Evolutionary conservation across 2,797 vertebrate species (phyloP).

Genomic region (Acrossocheilus fasciatus): DNA sequence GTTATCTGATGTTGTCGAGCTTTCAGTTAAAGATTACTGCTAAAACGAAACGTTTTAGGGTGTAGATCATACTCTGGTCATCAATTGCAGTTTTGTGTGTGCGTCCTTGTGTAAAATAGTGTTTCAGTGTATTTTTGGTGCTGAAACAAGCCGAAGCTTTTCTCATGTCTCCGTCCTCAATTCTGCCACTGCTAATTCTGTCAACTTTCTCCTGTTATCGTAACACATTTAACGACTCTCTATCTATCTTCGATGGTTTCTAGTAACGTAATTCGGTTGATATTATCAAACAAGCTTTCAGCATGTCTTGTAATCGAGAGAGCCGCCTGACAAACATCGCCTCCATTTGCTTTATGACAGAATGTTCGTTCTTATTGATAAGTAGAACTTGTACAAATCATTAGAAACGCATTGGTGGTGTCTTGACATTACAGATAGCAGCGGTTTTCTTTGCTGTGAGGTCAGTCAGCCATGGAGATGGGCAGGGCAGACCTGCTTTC

Average conservation of each 20-base stretch:
- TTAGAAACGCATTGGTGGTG: not conserved
- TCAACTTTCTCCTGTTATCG: too few relatives aligned
- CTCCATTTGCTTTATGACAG: not conserved
- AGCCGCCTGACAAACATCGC: not conserved
- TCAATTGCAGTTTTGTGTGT: not conserved
- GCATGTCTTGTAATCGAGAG: not conserved
- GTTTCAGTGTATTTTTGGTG: not conserved
- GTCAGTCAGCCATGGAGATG: slow-evolving; percentile 30
- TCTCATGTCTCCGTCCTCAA: too few relatives aligned
- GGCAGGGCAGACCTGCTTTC: slow-evolving; percentile 34
- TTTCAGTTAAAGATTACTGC: not conserved
- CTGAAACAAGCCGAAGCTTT: not conserved
- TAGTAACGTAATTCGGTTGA: not conserved
- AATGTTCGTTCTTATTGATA: not conserved
- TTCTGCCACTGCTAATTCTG: not conserved
- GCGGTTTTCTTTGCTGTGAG: not conserved
- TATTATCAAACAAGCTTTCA: not conserved
- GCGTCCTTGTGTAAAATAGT: not conserved
- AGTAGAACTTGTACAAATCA: not conserved
- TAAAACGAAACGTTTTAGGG: not conserved
- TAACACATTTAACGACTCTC: not conserved
- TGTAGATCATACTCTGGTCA: too few relatives aligned
- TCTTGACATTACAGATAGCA: not conserved
- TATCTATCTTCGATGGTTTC: not conserved
- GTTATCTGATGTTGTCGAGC: not conserved